These are phyloP conservation scores for Ailuropoda melanoleuca DNA, from an alignment of 2,113 vertebrate genomes.

Conservation along the genomic window DNA sequence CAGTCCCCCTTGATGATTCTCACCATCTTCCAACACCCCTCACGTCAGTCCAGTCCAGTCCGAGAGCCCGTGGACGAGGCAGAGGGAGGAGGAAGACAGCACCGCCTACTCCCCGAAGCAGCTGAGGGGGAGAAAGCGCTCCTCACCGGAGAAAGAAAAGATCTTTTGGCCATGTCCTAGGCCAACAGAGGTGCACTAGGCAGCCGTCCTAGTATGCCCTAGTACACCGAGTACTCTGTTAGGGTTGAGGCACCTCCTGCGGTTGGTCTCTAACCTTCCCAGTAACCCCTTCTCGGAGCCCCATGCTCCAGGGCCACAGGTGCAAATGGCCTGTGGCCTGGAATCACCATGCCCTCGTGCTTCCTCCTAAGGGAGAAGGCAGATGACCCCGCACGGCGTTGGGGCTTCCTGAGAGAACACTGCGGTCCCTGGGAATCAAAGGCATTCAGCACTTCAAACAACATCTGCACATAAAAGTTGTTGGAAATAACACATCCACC, in stretches of 20 bases:
- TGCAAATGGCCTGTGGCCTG: background rate
- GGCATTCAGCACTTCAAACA: background rate
- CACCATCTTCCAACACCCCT: fast-evolving
- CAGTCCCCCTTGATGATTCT: background rate
- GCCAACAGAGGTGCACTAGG: fast-evolving
- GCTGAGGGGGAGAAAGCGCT: background rate
- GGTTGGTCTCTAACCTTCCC: background rate
- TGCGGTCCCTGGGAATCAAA: background rate
- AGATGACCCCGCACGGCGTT: fast-evolving
- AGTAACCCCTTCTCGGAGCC: background rate
- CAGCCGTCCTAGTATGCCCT: too few relatives aligned
- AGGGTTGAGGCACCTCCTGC: background rate
- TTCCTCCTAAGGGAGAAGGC: background rate
- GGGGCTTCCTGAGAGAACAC: background rate
- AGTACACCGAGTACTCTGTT: too few relatives aligned
- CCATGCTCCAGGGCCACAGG: background rate
- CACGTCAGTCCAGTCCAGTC: background rate
- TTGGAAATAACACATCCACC: background rate
- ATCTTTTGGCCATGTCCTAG: background rate
- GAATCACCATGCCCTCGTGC: background rate
- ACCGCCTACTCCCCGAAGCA: too few relatives aligned
- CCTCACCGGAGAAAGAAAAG: background rate
- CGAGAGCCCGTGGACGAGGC: background rate
- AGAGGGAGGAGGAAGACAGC: background rate
- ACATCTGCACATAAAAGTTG: background rate